Conservation (phyloP, 1,140 invertebrate genomes). For the Psix sp. region DNA sequence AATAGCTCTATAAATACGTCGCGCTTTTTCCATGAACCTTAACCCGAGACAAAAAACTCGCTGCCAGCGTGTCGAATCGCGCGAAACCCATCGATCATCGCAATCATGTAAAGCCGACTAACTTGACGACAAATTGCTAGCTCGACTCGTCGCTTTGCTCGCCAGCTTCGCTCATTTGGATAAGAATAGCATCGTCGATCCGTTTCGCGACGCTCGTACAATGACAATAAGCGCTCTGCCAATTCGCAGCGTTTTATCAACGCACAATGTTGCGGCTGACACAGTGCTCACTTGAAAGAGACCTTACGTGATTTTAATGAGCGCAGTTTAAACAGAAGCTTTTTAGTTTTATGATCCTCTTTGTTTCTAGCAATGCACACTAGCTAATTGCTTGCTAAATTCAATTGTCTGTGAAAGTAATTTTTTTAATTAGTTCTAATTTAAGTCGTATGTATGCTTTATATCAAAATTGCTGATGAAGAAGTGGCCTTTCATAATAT, state of each 20-base stretch:
- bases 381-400: constrained; percentile 1
- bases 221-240: constrained; percentile 63
- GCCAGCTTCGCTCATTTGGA: constrained; percentile 68
- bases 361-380: constrained; percentile 12
- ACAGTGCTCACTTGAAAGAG: constrained; percentile 36
- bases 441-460: no score
- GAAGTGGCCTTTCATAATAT: no score
- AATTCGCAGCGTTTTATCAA: constrained; percentile 60
- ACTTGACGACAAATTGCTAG: constrained; percentile 36
- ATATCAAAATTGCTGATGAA: no score
- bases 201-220: constrained; percentile 45
- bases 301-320: constrained; percentile 41
- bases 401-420: background rate
- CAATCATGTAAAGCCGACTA: no score
- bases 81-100: no score
- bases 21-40: constrained; percentile 56
- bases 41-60: constrained; percentile 16
- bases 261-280: constrained; percentile 33
- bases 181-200: constrained; percentile 69
- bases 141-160: constrained; percentile 4
- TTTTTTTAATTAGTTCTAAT: no score
- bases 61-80: no score
- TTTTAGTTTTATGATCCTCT: constrained; percentile 8
- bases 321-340: constrained; percentile 22
- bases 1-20: constrained; percentile 66